Evolutionary conservation across 2,888 invertebrate species (phyloP).

Genomic region (Coleophora deauratella): DNA sequence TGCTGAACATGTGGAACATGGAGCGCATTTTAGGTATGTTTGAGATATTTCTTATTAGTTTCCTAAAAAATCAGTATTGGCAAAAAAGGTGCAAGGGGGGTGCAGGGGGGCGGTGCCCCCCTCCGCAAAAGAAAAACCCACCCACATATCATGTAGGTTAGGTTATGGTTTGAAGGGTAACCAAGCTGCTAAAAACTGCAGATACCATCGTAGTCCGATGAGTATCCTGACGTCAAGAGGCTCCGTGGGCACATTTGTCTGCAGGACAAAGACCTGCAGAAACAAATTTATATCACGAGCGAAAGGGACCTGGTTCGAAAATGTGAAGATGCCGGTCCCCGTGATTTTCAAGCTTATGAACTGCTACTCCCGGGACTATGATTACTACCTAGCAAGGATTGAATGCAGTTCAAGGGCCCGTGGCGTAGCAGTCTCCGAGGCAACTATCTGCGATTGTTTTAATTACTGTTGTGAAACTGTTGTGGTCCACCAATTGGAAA

Average conservation of each 20-base stretch:
- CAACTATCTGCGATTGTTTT: conserved; percentile 4
- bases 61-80: too few relatives aligned
- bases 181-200: background rate
- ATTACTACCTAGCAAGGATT: background rate
- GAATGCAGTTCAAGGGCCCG: background rate
- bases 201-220: background rate
- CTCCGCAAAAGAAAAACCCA: too few relatives aligned
- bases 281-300: background rate
- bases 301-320: conserved; percentile 3
- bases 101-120: too few relatives aligned
- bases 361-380: background rate
- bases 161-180: too few relatives aligned
- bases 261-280: conserved; percentile 4
- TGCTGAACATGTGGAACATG: too few relatives aligned
- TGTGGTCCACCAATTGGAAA: background rate
- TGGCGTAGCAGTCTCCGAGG: background rate
- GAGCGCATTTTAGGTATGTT: too few relatives aligned
- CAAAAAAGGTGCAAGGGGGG: too few relatives aligned
- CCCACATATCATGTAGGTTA: too few relatives aligned
- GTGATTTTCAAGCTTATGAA: conserved; percentile 3
- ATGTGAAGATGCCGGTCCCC: background rate
- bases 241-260: background rate
- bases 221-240: background rate
- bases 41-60: too few relatives aligned
- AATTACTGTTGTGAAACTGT: conserved; percentile 5